These are phyloP conservation scores for Philopotamus ludificatus DNA, from an alignment of 1,140 invertebrate genomes.

Conservation along the genomic window DNA sequence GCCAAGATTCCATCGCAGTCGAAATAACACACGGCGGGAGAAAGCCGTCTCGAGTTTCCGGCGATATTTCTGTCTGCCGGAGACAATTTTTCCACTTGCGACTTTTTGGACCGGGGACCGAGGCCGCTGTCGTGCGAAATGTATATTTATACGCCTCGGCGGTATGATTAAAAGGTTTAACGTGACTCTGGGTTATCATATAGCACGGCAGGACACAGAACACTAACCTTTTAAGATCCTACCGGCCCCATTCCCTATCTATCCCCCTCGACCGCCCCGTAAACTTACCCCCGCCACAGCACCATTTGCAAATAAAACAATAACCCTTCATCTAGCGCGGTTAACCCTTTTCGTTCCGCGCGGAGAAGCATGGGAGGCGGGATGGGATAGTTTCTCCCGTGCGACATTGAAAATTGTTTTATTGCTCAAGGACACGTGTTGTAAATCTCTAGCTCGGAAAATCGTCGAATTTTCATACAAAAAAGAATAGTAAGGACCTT, in stretches of 20 bases:
- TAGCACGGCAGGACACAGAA: slow-evolving; percentile 12
- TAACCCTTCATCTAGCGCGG: background rate
- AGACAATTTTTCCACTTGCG: background rate
- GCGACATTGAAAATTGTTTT: too few relatives aligned
- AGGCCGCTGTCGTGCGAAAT: slow-evolving; percentile 20
- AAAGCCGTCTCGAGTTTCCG: slow-evolving; percentile 11
- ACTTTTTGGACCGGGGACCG: background rate
- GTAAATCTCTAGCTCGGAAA: too few relatives aligned
- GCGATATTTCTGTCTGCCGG: slow-evolving; percentile 12
- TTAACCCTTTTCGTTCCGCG: background rate
- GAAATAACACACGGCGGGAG: slow-evolving; percentile 12
- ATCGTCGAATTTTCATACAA: too few relatives aligned
- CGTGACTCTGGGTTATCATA: slow-evolving; percentile 35
- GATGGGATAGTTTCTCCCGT: too few relatives aligned
- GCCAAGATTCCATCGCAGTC: slow-evolving; percentile 14
- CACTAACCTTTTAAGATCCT: slow-evolving; percentile 7
- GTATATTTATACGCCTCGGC: slow-evolving; percentile 32
- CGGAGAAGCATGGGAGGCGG: too few relatives aligned
- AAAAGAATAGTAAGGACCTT: too few relatives aligned
- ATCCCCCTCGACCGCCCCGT: background rate
- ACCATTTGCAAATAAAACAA: slow-evolving; percentile 14
- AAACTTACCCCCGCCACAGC: background rate
- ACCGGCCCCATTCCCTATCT: background rate
- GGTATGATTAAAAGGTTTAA: slow-evolving; percentile 38
- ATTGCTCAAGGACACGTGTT: too few relatives aligned